Percentiles rank a stretch among this genome's conserved stretches.
Conservation (phyloP, 2,888 invertebrate genomes). For the Xylocampa areola region DNA sequence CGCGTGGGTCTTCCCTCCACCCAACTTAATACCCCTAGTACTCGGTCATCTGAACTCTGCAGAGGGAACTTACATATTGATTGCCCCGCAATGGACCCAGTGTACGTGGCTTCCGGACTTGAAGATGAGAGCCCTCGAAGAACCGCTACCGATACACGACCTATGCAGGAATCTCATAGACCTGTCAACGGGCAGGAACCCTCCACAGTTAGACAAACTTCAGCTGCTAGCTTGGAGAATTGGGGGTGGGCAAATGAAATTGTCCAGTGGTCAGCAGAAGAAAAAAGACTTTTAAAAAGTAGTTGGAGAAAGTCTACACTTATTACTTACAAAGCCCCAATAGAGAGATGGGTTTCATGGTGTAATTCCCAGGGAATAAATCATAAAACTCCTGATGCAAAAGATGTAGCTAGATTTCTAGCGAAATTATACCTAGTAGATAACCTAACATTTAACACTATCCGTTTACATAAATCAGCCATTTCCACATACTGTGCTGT, state of each 20-base stretch:
- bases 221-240: slow-evolving; percentile 45
- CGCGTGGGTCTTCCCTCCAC: slow-evolving; percentile 12
- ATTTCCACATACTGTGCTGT: not conserved
- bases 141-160: not conserved
- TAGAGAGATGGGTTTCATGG: not conserved
- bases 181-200: slow-evolving; percentile 2
- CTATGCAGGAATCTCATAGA: slow-evolving; percentile 1
- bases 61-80: slow-evolving; percentile 9
- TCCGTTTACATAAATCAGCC: not conserved
- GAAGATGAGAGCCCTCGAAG: not conserved
- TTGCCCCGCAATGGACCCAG: slow-evolving; percentile 9
- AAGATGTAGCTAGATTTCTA: not conserved
- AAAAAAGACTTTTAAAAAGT: slow-evolving; percentile 31
- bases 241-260: slow-evolving; percentile 48
- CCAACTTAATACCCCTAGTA: slow-evolving; percentile 10
- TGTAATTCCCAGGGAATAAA: not conserved
- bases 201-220: slow-evolving; percentile 19
- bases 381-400: not conserved
- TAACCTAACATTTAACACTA: not conserved
- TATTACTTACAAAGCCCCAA: not conserved
- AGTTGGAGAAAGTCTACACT: slow-evolving; percentile 40
- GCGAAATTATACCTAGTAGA: not conserved
- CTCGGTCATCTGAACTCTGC: slow-evolving; percentile 10
- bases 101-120: slow-evolving; percentile 6
- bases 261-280: slow-evolving; percentile 31